Evolutionary conservation across 2,113 vertebrate species (phyloP).

Genomic region (Melanotaenia duboulayi): DNA sequence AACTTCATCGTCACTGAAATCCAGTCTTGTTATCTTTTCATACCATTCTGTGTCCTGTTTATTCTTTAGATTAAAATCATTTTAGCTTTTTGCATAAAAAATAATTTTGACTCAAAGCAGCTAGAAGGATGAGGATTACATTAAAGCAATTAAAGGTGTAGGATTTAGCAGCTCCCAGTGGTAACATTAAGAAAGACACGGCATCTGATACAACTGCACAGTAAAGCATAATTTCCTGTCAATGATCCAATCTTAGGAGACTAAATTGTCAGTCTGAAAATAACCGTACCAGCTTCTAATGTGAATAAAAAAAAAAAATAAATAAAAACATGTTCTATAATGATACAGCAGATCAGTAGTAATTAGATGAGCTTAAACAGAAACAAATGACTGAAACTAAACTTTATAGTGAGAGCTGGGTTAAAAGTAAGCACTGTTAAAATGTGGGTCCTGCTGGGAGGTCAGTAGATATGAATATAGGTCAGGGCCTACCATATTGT

Average conservation of each 20-base stretch:
- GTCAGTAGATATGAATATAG: slow-evolving; percentile 26
- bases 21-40: neutral
- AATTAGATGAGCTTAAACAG: neutral
- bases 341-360: neutral
- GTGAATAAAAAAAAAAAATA: neutral
- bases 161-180: slow-evolving; percentile 9
- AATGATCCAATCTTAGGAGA: slow-evolving; percentile 8
- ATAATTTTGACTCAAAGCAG: slow-evolving; percentile 11
- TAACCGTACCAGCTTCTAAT: neutral
- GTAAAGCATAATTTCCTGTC: neutral
- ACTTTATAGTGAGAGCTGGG: neutral
- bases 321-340: slow-evolving; percentile 6
- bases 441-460: neutral
- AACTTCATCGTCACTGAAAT: slow-evolving; percentile 1
- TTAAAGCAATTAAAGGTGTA: slow-evolving; percentile 25
- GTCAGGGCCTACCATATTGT: slow-evolving; percentile 20
- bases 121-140: slow-evolving; percentile 13
- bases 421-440: slow-evolving; percentile 16
- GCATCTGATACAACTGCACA: neutral
- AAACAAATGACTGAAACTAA: neutral
- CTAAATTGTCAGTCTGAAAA: slow-evolving; percentile 23
- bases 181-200: slow-evolving; percentile 1
- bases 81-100: slow-evolving; percentile 2
- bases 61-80: neutral
- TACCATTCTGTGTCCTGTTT: neutral